Conservation (phyloP, 1,140 invertebrate species). For the Drosophila mojavensis region DNA sequence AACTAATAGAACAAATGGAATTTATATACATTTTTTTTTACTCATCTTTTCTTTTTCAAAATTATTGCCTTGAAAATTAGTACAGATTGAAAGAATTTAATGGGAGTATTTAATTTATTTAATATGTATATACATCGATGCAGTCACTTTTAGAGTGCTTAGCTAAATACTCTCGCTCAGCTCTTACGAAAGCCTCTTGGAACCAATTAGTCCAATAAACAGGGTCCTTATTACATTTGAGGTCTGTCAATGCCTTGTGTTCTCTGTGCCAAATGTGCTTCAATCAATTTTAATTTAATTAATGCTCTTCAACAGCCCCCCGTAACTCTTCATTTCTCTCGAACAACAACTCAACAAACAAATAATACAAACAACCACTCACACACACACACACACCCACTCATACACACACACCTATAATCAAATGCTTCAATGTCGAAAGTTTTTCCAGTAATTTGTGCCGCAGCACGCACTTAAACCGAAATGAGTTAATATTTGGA, state of each 20-base stretch:
- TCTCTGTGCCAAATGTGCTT: slow-evolving; percentile 53
- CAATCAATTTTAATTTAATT: slow-evolving; percentile 80
- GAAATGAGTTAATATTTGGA: slow-evolving; percentile 79
- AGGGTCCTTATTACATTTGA: slow-evolving; percentile 30
- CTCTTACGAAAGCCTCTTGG: background rate
- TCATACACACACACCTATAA: slow-evolving; percentile 23
- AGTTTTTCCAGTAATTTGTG: slow-evolving; percentile 62
- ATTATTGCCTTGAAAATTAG: too few species aligned
- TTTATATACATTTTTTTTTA: slow-evolving; percentile 8
- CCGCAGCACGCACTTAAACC: slow-evolving; percentile 53
- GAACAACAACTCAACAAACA: slow-evolving; percentile 23
- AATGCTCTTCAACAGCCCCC: slow-evolving; percentile 56
- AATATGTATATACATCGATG: too few species aligned
- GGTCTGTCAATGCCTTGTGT: slow-evolving; percentile 20
- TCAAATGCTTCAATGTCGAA: slow-evolving; percentile 43
- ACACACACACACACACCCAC: slow-evolving; percentile 10
- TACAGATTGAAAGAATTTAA: too few species aligned
- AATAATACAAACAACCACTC: slow-evolving; percentile 15
- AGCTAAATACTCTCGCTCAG: too few species aligned
- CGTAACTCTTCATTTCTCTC: background rate
- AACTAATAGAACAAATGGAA: slow-evolving; percentile 21
- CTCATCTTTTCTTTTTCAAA: background rate
- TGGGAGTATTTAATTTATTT: too few species aligned
- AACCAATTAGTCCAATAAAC: slow-evolving; percentile 34
- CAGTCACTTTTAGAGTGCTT: too few species aligned